Evolutionary conservation across 2,888 invertebrate genomes (phyloP), one percentile per base, ranked within the genome.

Genomic region (Caenorhabditis sp.): DNA sequence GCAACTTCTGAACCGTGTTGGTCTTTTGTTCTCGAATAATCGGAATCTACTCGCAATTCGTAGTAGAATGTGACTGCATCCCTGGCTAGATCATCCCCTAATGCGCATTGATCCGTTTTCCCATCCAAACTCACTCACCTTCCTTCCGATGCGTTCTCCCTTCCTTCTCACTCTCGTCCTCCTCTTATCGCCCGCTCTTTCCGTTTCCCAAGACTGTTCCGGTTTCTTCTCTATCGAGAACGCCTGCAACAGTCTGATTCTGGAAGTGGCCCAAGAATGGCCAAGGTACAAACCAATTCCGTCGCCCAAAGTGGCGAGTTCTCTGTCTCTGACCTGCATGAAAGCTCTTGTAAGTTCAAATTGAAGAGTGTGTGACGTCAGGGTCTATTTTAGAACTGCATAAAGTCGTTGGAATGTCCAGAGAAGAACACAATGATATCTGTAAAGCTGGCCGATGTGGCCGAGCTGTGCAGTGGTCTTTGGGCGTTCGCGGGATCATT

Each of bases 261-360:
- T 66, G 56, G 66, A 66, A 26, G 27, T 66, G 17, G 37, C 41
- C 13, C 37, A 20, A 3, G 56, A 66, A 11, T 56, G 66, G 56
- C 15, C 45, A 4, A 37, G 26, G 2, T n/a, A 39, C n/a, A 66
- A 50, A 35, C 66, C 58, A 7, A 30, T 68, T n/a, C 48, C 66
- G 37, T 37, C 39, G 22, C 15, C 43, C 8, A 48, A 37, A 30
- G 8, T 9, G 3, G 52, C 43, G 13, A 45, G 13, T 30, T 35
- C 35, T 11, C 13, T 53, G 24, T 9, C 13, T n/a, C 20, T 9
- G 9, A 32, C 43, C 11, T 53, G 52, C 35, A 22, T 15, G 26
- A 52, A 39, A 13, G 63, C 63, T 7, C 9, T 53, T 32, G 63
- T 63, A 5, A 32, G 52, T 32, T 30, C 9, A 7, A 5, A 30